phyloP scores from a whole-genome alignment of 2,888 invertebrate genomes.

The Microctonus brassicae region DNA sequence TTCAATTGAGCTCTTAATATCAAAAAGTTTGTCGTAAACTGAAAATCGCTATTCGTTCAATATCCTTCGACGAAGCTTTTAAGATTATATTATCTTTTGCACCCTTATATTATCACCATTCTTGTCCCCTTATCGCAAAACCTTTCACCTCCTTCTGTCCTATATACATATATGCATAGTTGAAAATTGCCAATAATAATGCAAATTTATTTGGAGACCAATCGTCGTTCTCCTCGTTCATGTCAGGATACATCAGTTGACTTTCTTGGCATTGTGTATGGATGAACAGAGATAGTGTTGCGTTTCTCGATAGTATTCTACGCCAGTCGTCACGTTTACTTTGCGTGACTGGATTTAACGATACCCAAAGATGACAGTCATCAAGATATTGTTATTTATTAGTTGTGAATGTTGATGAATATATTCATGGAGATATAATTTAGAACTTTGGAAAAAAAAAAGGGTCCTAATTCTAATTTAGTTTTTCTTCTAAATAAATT shows the following conservation, averaged over 20 bases:
- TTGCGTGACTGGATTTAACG: slow-evolving; percentile 44
- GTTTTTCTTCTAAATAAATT: no score
- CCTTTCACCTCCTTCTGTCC: neutral
- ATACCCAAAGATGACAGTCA: slow-evolving; percentile 23
- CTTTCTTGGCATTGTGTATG: neutral
- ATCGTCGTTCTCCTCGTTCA: neutral
- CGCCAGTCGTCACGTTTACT: slow-evolving; percentile 40
- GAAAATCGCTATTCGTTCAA: neutral
- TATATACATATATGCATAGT: neutral
- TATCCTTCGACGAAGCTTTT: neutral
- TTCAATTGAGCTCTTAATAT: neutral
- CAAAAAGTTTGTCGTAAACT: neutral
- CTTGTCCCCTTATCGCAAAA: neutral
- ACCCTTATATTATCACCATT: neutral
- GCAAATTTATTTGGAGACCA: neutral
- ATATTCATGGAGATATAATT: neutral
- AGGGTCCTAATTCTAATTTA: no score
- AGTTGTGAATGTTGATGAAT: neutral
- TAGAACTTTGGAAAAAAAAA: no score
- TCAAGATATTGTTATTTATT: slow-evolving; percentile 23
- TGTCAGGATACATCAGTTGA: neutral
- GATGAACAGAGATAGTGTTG: slow-evolving; percentile 1
- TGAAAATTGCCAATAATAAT: neutral
- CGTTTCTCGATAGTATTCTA: neutral
- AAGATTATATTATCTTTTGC: neutral